Base-by-base conservation (phyloP, 2,113 vertebrate species). In the Ardeotis arabs region DNA sequence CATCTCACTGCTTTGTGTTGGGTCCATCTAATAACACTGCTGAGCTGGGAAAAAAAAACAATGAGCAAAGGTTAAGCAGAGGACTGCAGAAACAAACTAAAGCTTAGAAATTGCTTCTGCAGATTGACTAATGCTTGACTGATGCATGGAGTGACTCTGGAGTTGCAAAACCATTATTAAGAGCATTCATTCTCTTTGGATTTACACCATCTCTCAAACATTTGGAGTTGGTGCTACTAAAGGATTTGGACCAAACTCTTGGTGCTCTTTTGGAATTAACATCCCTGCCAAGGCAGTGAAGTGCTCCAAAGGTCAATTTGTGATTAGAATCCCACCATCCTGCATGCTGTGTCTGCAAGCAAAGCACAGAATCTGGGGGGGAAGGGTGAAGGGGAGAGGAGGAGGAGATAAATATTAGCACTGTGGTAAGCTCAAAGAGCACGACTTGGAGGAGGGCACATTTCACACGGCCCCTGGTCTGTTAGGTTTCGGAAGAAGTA, bases 251-350 rank as follows among this genome's bases (percentile, higher is more conserved):
- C 52, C 39, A 90, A 92, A 87, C 37, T 81, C 78, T 58, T 23
- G 1, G 18, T 17, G 45, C 50, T 88, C 59, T 92, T 80, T 77
- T 25, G 58, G 73, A 94, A 84, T 37, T 62, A 89, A 68, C 72
- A 90, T 24, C 44, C 47, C n/a, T n/a, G 66, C 16, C 73, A 73
- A 89, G 39, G 64, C 56, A 93, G 76, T 27, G 59, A 86, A 96
- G 83, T 76, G 90, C 83, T 58, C 59, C 97, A 95, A 85, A 98
- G 96, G 96, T 95, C 95, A 97, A 9, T 80, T 87, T 80, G 66
- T 52, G 44, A 78, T 82, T 76, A 73, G 41, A 49, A 24, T 81
- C 78, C 67, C 84, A 79, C 64, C 75, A 82, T 28, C 53, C 53
- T 58, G 33, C 45, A 92, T 39, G 29, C 50, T 24, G 35, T 52